phyloP scores from a whole-genome alignment of 1,140 invertebrate species.

The Caenorhabditis tropicalis region DNA sequence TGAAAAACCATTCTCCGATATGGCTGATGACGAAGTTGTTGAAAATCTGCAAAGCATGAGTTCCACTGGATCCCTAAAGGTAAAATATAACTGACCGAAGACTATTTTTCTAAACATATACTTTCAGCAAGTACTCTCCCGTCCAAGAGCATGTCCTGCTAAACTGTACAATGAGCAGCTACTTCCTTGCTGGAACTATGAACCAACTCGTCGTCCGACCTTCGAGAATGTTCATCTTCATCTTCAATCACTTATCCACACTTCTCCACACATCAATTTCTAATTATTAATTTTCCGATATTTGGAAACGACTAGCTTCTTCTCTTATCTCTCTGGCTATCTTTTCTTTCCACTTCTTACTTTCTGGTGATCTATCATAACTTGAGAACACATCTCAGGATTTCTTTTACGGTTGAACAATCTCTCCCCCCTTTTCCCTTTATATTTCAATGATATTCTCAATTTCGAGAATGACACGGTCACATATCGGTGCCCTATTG shows the following conservation, averaged over 20 bases:
- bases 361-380: constrained; percentile 33
- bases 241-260: constrained; percentile 51
- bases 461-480: constrained; percentile 9
- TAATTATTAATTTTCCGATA: background rate
- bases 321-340: background rate
- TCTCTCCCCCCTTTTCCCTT: background rate
- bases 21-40: constrained; percentile 59
- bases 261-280: constrained; percentile 25
- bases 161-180: constrained; percentile 55
- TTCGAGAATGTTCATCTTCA: constrained; percentile 53
- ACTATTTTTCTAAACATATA: background rate
- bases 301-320: background rate
- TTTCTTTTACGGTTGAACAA: constrained; percentile 2
- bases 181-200: constrained; percentile 53
- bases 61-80: constrained; percentile 50
- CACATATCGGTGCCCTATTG: constrained; percentile 12
- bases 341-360: background rate
- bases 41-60: constrained; percentile 57
- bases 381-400: constrained; percentile 40
- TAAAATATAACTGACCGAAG: background rate
- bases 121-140: constrained; percentile 51
- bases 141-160: constrained; percentile 50
- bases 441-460: background rate
- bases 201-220: constrained; percentile 35
- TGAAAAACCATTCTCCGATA: constrained; percentile 51